A percentile compares a stretch with the other conserved stretches of the same genome.
Conservation (phyloP, 1,140 invertebrate species). For the Marisa cornuarietis region DNA sequence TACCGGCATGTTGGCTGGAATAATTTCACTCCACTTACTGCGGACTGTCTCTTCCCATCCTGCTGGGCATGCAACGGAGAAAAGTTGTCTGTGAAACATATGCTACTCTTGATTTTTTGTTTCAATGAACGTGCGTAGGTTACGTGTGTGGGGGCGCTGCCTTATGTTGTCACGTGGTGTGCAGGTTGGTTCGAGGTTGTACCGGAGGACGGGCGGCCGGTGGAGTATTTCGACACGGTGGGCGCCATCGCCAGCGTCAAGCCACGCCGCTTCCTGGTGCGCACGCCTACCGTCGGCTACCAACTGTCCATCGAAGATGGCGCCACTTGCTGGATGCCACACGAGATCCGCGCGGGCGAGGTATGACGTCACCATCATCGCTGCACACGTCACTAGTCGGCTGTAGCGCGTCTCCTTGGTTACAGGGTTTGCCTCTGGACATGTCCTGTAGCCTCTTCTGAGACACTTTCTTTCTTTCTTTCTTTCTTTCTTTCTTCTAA, state of each 20-base stretch:
- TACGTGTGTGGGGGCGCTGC: neutral
- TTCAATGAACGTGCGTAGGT: too few species aligned
- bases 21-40: neutral
- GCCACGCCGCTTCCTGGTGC: slow-evolving; percentile 52
- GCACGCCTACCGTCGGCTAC: slow-evolving; percentile 56
- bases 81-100: neutral
- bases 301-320: slow-evolving; percentile 53
- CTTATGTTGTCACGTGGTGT: slow-evolving; percentile 24
- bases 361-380: slow-evolving; percentile 10
- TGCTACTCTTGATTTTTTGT: too few species aligned
- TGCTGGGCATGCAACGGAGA: neutral
- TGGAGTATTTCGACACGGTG: slow-evolving; percentile 61
- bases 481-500: too few species aligned
- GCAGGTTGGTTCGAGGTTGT: slow-evolving; percentile 61
- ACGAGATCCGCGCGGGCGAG: slow-evolving; percentile 54
- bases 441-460: too few species aligned
- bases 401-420: too few species aligned
- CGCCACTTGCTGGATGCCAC: slow-evolving; percentile 51
- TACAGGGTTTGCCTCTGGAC: too few species aligned
- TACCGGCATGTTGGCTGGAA: too few species aligned
- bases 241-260: slow-evolving; percentile 53
- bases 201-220: slow-evolving; percentile 56
- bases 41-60: neutral
- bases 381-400: too few species aligned
- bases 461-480: too few species aligned